Base-by-base conservation (phyloP, 2,888 invertebrate genomes). In the Bellardia bayeri region DNA sequence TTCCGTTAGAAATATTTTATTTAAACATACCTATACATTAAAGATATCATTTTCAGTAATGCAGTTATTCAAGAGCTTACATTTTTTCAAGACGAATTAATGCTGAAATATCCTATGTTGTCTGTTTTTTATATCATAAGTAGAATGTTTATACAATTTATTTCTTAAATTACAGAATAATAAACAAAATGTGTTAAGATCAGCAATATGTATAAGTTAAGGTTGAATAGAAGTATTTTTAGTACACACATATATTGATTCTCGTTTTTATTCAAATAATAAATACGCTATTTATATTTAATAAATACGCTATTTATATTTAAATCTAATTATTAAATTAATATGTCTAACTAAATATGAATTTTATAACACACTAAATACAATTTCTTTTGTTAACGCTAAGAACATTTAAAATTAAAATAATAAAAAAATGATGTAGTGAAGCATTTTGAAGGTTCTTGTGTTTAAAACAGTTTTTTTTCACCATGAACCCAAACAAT, bases 261-360 rank as follows among this genome's bases (percentile, higher is more conserved):
- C n/a, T n/a, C n/a, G n/a, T n/a, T n/a, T n/a, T 9, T 56, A 23
- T 23, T 23, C 9, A 56, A 56, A 56, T 56, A 56, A 23, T 23
- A 56, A 56, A 8, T 23, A 23, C 8, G n/a, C 51, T n/a, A n/a
- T n/a, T n/a, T n/a, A n/a, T n/a, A n/a, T n/a, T n/a, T n/a, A n/a
- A n/a, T n/a, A n/a, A n/a, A n/a, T n/a, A n/a, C n/a, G 9, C 9
- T 51, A 56, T 56, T 56, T 56, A 16, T 56, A 56, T 56, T 56
- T 56, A 56, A 56, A 56, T 56, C 56, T 23, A 23, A 56, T 51
- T 51, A 51, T 51, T 51, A 14, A n/a, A 51, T 51, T 51, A 14
- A 51, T n/a, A 51, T 51, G 51, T 51, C 51, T 51, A n/a, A n/a
- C n/a, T n/a, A n/a, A n/a, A 56, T 56, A 56, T 56, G 56, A 9